Percentiles rank a stretch among this genome's conserved stretches.
These are phyloP conservation scores for Tychaedon coryphoeus DNA, from an alignment of 2,113 vertebrate species.

Conservation along the genomic window DNA sequence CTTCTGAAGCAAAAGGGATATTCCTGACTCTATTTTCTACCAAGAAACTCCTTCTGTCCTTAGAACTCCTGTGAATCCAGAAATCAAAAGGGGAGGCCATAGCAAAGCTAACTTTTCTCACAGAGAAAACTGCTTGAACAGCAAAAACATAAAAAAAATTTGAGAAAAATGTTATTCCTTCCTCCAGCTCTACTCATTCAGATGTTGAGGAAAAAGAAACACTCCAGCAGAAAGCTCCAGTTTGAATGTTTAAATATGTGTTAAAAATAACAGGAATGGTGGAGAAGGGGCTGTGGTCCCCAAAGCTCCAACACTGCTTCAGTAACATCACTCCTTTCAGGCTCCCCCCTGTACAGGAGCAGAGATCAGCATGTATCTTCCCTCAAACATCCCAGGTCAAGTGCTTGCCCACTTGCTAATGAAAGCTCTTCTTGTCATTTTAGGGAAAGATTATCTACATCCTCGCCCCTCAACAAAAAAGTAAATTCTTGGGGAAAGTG, in stretches of 20 bases:
- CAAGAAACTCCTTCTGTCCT: not conserved
- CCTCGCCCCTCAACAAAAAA: not conserved
- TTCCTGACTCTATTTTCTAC: not conserved
- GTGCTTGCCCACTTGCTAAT: not conserved
- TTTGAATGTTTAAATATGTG: not conserved
- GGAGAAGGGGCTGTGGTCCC: not conserved
- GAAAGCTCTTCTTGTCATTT: not conserved
- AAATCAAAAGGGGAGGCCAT: not conserved
- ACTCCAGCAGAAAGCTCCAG: not conserved
- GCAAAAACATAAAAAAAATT: slow-evolving; percentile 22
- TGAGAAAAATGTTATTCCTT: not conserved
- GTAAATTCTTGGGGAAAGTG: not conserved
- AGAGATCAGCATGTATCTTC: not conserved
- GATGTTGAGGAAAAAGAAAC: not conserved
- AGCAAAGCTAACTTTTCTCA: not conserved
- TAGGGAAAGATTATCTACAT: not conserved
- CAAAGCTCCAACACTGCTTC: not conserved
- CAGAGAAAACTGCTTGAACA: slow-evolving; percentile 12
- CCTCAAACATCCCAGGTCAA: not conserved
- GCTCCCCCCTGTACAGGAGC: not conserved
- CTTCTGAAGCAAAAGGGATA: not conserved
- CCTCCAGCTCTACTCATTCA: not conserved
- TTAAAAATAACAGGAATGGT: not conserved
- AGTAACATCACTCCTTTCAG: not conserved
- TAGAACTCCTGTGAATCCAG: not conserved